Conservation (phyloP, 2,113 vertebrate species). For the Rattus rattus region DNA sequence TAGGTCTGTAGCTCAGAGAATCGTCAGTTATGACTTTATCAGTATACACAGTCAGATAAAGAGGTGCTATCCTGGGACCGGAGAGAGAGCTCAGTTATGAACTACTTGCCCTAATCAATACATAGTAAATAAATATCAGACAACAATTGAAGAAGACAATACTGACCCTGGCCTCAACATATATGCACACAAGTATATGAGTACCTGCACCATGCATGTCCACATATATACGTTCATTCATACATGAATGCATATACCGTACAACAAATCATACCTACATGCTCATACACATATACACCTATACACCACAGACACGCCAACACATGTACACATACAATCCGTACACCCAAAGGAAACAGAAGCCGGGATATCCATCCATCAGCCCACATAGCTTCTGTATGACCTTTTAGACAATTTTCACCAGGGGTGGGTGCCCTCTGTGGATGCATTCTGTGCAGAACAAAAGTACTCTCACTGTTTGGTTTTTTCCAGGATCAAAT, state of each 20-base stretch:
- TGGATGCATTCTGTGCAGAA: neutral
- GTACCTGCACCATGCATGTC: neutral
- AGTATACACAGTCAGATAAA: neutral
- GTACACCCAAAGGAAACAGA: neutral
- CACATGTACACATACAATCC: neutral
- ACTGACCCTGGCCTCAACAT: neutral
- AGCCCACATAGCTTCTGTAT: neutral
- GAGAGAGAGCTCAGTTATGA: too few relatives aligned
- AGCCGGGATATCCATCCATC: neutral
- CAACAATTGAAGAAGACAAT: neutral
- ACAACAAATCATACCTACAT: neutral
- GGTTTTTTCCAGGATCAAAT: neutral
- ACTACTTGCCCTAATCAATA: too few relatives aligned
- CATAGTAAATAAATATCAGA: neutral
- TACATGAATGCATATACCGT: neutral
- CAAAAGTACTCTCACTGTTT: neutral
- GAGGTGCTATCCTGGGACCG: neutral
- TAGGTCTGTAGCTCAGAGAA: neutral
- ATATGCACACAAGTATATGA: neutral
- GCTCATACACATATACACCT: neutral
- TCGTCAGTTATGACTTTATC: neutral
- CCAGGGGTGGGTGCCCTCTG: neutral
- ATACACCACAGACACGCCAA: neutral
- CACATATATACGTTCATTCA: neutral
- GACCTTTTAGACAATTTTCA: neutral